A percentile compares a stretch with the other conserved stretches of the same genome.
Evolutionary conservation across 2,888 invertebrate species (phyloP).

Genomic region (Atrina japonica): DNA sequence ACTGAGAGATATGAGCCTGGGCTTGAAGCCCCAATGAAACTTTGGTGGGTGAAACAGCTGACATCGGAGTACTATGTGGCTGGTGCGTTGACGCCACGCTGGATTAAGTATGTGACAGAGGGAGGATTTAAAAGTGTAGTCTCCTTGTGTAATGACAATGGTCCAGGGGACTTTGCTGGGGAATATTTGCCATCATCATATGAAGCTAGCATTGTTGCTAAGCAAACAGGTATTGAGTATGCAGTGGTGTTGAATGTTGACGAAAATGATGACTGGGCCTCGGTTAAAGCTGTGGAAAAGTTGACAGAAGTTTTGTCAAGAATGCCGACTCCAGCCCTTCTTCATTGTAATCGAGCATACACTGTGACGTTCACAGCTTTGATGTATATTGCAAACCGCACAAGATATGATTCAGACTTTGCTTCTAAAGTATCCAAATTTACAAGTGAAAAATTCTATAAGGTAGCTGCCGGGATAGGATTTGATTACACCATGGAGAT

Average conservation of each 20-base stretch:
- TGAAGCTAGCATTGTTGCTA: slow-evolving; percentile 58
- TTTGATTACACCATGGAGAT: slow-evolving; percentile 64
- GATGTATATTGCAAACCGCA: slow-evolving; percentile 68
- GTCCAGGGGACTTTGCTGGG: slow-evolving; percentile 9
- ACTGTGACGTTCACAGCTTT: slow-evolving; percentile 66
- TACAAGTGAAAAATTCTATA: slow-evolving; percentile 62
- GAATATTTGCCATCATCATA: slow-evolving; percentile 65
- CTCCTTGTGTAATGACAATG: slow-evolving; percentile 56
- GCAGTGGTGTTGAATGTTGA: slow-evolving; percentile 55
- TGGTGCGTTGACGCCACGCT: slow-evolving; percentile 68
- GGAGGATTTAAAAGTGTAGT: slow-evolving; percentile 72
- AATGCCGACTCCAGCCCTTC: slow-evolving; percentile 56
- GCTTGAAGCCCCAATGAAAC: slow-evolving; percentile 61
- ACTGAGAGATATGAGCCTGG: slow-evolving; percentile 50
- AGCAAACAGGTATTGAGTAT: slow-evolving; percentile 61
- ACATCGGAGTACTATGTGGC: slow-evolving; percentile 69
- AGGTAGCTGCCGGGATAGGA: slow-evolving; percentile 66
- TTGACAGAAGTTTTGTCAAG: slow-evolving; percentile 49
- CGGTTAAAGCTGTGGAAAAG: slow-evolving; percentile 65
- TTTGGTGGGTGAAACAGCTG: slow-evolving; percentile 76
- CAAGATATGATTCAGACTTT: slow-evolving; percentile 58
- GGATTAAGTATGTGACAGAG: slow-evolving; percentile 73
- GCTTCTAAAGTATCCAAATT: slow-evolving; percentile 63
- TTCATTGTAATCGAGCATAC: slow-evolving; percentile 69
- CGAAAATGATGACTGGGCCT: slow-evolving; percentile 64